A percentile compares a stretch with the other conserved stretches of the same genome.
Evolutionary conservation across 2,113 vertebrate genomes (phyloP).

Genomic region (Myiopsitta monachus): DNA sequence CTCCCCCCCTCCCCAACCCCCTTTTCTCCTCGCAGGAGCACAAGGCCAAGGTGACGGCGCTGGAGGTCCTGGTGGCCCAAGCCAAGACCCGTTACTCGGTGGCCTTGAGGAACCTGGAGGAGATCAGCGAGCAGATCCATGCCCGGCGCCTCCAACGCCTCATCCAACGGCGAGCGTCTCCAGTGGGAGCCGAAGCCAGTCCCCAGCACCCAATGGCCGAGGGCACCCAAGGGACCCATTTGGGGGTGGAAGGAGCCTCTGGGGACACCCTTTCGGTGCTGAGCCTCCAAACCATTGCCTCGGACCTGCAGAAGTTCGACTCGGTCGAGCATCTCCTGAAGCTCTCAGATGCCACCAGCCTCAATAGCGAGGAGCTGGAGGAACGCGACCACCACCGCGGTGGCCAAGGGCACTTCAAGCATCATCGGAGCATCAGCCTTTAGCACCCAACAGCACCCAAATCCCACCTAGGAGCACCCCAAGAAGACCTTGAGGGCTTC

Average conservation of each 20-base stretch:
- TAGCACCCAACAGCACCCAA: background rate
- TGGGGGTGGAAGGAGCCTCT: too few relatives aligned
- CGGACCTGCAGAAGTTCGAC: slow-evolving; percentile 89
- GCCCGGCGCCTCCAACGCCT: slow-evolving; percentile 68
- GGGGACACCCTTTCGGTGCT: slow-evolving; percentile 73
- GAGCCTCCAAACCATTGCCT: slow-evolving; percentile 87
- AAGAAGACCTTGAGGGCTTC: too few relatives aligned
- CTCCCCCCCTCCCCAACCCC: too few relatives aligned
- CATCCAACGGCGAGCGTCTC: slow-evolving; percentile 33
- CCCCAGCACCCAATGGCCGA: background rate
- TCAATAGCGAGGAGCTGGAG: slow-evolving; percentile 66
- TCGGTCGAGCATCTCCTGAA: slow-evolving; percentile 87
- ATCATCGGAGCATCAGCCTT: slow-evolving; percentile 88
- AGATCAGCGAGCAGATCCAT: slow-evolving; percentile 93
- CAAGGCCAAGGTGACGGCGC: slow-evolving; percentile 83
- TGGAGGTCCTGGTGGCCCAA: slow-evolving; percentile 82
- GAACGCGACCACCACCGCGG: slow-evolving; percentile 53
- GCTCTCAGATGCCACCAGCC: slow-evolving; percentile 69
- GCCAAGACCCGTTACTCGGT: slow-evolving; percentile 87
- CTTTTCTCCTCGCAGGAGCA: slow-evolving; percentile 73
- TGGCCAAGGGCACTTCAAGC: slow-evolving; percentile 55
- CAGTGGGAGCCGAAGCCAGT: slow-evolving; percentile 54
- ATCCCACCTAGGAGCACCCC: too few relatives aligned
- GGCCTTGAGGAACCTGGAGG: slow-evolving; percentile 87
- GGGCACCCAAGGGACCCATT: too few relatives aligned